Evolutionary conservation across 2,797 vertebrate genomes (phyloP).

Genomic region (Myiothlypis coronata): DNA sequence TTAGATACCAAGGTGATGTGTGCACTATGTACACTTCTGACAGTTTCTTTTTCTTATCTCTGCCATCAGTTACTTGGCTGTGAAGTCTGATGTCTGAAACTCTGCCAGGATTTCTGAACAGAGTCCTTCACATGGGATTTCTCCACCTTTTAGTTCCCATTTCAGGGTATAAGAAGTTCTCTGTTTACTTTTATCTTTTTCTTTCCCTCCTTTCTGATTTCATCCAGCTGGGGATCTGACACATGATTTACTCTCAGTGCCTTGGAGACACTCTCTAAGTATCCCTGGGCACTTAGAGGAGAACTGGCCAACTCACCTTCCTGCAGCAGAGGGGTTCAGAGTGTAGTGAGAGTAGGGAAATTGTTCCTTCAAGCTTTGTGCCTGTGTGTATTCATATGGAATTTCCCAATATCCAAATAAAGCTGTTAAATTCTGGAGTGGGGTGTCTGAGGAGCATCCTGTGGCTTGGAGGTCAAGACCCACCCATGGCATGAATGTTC

Average conservation of each 20-base stretch:
- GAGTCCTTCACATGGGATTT: not conserved
- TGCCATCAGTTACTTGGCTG: not conserved
- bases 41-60: not conserved
- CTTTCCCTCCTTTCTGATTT: not conserved
- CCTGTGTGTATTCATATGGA: not conserved
- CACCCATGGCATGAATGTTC: not conserved
- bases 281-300: not conserved
- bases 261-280: not conserved
- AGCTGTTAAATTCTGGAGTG: not conserved
- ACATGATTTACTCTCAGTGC: not conserved
- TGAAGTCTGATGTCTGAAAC: not conserved
- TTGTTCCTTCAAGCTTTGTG: not conserved
- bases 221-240: not conserved
- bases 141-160: not conserved
- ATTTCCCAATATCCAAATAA: not conserved
- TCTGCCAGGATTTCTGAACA: not conserved
- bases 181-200: not conserved
- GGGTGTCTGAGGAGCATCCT: not conserved
- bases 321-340: not conserved
- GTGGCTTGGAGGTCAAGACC: not conserved
- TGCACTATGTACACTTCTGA: not conserved
- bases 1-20: not conserved
- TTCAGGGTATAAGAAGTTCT: not conserved
- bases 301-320: not conserved
- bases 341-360: not conserved